Evolutionary conservation across 2,113 vertebrate species (phyloP), one percentile per base, ranked within the genome.

Genomic region (Anguilla rostrata): DNA sequence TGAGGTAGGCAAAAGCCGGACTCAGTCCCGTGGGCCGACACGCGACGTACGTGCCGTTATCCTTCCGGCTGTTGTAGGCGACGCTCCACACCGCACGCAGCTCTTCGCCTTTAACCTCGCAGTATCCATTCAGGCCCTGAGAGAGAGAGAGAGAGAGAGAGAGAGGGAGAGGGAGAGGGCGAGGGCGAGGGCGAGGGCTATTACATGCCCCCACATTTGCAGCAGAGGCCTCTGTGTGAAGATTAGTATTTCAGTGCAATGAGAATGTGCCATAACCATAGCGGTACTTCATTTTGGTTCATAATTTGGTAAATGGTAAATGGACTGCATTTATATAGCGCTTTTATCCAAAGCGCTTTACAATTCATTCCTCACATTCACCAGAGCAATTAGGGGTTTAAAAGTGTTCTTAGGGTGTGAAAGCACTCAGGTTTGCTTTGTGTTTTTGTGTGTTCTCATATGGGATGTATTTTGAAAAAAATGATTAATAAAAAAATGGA

Each of bases 71-170:
- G 0, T 91, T 92, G 85, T 87, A 92, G n/a, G 86, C 87, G 66
- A 95, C 82, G 6, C 86, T 90, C 95, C 93, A 96, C 0, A 86
- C n/a, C 26, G 92, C 94, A 78, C 90, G 15, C 0, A 86, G 71
- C 85, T 92, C 84, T 34, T 5, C 40, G 0, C 39, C 5, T 14
- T 43, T 90, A 9, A 15, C 4, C 0, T 85, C 39, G 89, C 95
- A 96, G 9, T 41, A 83, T 39, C 95, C 94, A 49, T 89, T 89
- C 34, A 94, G 85, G 60, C 86, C 91, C 94, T 95, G 49, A 53
- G 49, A 53, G 49, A 53, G 9, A 53, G 49, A 53, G 49, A 53
- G 11, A 53, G 9, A 53, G 83, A 26, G 20, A 39, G 81, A 78
- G 9, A 85, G 39, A 20, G 57, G 15, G 39, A 40, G 29, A 40